Base-by-base conservation (phyloP, 2,888 invertebrate genomes). In the Pterostichus madidus region DNA sequence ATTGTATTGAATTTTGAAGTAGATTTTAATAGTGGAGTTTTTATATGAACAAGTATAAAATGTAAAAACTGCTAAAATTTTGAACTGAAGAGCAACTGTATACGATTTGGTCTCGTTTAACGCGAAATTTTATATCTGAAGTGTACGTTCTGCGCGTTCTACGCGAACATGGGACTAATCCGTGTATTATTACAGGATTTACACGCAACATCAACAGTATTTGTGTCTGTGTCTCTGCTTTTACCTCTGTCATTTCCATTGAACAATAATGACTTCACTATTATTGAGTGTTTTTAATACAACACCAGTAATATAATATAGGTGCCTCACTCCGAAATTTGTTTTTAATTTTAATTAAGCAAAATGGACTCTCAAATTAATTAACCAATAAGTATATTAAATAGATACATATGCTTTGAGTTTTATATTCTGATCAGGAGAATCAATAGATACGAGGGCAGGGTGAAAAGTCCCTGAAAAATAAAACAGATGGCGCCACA, bases 161-260 rank as follows among this genome's bases (percentile, higher is more conserved):
- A 8, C 39, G 73, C 52, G 17, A 49, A 75, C 52, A 52, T 52
- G 71, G 49, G 32, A 24, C 13, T 75, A 52, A 75, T 75, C 75
- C 75, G 31, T 24, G 52, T 75, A 52, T 75, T 75, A 75, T 75
- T 52, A 75, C 31, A 49, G 75, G 52, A 52, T 75, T 75, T 75
- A 24, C 52, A 24, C 24, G 75, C n/a, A 75, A 75, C 32, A 75
- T 75, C 75, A 75, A 75, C 49, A 75, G 75, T 75, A 75, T 75
- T 75, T 75, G 75, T 75, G 31, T 11, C n/a, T 75, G 10, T 32
- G 75, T 49, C 15, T 17, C 35, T 35, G 61, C 32, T 61, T 61
- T 11, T 61, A 13, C 61, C 10, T 56, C 24, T 61, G 46, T 17
- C 71, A 44, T 11, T 31, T 32, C 56, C 13, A 68, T 35, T 68